A percentile compares a stretch with the other conserved stretches of the same genome.
These are phyloP conservation scores for Scaptodrosophila latifasciaeformis DNA, from an alignment of 2,888 invertebrate genomes.

Conservation along the genomic window DNA sequence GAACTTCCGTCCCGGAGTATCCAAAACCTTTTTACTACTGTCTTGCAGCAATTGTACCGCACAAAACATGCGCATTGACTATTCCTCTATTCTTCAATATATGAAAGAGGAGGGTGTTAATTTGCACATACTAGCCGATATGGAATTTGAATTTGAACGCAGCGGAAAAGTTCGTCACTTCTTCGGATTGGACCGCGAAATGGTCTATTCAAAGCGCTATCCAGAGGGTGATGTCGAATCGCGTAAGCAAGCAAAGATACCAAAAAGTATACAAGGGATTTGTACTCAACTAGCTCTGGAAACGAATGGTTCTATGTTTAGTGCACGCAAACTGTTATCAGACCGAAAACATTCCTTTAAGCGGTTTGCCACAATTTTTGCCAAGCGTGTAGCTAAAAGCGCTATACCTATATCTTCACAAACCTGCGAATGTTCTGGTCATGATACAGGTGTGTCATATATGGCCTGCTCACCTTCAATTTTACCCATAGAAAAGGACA, in stretches of 20 bases:
- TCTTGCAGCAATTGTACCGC: conserved; percentile 86
- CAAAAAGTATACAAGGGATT: conserved; percentile 84
- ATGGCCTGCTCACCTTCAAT: conserved; percentile 81
- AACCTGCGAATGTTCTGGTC: conserved; percentile 82
- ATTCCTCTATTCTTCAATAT: conserved; percentile 87
- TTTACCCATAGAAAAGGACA: conserved; percentile 52
- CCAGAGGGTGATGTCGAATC: conserved; percentile 84
- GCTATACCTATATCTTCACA: conserved; percentile 79
- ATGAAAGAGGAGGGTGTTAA: conserved; percentile 87
- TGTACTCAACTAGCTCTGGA: conserved; percentile 89
- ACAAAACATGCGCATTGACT: conserved; percentile 85
- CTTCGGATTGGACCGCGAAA: conserved; percentile 85
- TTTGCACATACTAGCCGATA: conserved; percentile 88
- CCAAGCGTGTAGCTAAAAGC: conserved; percentile 80
- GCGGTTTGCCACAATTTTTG: conserved; percentile 81
- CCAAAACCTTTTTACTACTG: conserved; percentile 87
- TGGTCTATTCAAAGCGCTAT: conserved; percentile 88
- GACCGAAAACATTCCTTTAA: conserved; percentile 78
- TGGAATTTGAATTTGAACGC: conserved; percentile 85
- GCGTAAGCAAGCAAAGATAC: conserved; percentile 83
- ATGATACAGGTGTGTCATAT: conserved; percentile 80
- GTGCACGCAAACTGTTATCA: conserved; percentile 78
- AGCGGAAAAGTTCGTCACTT: conserved; percentile 83
- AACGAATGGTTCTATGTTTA: conserved; percentile 85
- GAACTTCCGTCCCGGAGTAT: conserved; percentile 88